phyloP scores from a whole-genome alignment of 2,113 vertebrate genomes.

The Cebidichthys violaceus region DNA sequence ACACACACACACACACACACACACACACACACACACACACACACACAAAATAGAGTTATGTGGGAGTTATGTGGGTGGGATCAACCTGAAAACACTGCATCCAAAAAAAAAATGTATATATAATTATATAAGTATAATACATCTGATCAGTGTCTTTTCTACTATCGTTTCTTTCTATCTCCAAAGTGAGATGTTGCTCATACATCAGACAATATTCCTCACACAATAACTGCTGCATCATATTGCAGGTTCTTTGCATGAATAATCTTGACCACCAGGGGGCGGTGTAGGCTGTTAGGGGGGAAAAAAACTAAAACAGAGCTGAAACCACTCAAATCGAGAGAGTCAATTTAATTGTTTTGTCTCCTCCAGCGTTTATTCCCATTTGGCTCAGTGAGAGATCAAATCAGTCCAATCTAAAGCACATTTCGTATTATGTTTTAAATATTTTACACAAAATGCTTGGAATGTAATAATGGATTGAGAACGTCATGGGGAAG shows the following conservation, averaged over 20 bases:
- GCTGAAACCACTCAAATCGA: neutral
- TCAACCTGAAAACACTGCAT: neutral
- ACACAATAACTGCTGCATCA: neutral
- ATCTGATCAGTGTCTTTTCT: neutral
- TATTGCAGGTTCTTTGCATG: slow-evolving; percentile 7
- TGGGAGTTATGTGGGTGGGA: neutral
- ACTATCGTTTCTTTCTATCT: neutral
- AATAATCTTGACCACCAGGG: slow-evolving; percentile 25
- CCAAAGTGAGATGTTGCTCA: neutral
- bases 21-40: too few relatives aligned
- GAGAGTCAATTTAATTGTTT: slow-evolving; percentile 15
- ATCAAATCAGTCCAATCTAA: slow-evolving; percentile 1
- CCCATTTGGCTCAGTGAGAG: neutral
- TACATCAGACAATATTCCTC: neutral
- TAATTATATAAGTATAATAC: neutral
- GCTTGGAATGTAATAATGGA: neutral
- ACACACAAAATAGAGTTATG: neutral
- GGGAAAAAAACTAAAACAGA: neutral
- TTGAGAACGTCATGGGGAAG: neutral
- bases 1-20: neutral
- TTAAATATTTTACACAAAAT: slow-evolving; percentile 29
- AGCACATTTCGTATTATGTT: neutral
- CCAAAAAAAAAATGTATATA: neutral
- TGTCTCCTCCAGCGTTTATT: slow-evolving; percentile 24
- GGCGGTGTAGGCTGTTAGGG: neutral